phyloP scores from a whole-genome alignment of 2,113 vertebrate species.

The Passer domesticus region DNA sequence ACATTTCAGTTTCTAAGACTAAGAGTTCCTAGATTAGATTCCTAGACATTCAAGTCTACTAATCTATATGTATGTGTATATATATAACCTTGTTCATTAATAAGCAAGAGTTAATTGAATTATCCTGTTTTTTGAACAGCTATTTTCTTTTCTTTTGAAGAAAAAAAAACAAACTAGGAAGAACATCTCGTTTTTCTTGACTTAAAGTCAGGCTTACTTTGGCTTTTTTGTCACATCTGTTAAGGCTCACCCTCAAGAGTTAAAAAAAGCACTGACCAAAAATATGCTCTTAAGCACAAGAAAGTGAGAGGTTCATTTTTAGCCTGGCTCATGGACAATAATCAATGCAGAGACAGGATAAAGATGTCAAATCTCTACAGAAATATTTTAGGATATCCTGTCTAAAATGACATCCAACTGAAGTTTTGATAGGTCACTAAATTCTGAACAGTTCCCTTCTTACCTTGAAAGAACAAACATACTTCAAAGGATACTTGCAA shows the following conservation, averaged over 20 bases:
- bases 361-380: neutral
- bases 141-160: neutral
- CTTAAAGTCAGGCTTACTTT: neutral
- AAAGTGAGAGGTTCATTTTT: neutral
- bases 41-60: neutral
- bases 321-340: neutral
- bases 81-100: neutral
- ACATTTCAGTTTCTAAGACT: neutral
- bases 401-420: slow-evolving; percentile 4
- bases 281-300: neutral
- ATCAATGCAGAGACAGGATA: slow-evolving; percentile 1
- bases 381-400: slow-evolving; percentile 11
- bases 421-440: neutral
- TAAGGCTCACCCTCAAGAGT: neutral
- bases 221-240: neutral
- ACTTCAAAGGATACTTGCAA: slow-evolving; percentile 97
- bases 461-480: slow-evolving; percentile 14
- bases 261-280: neutral
- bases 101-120: neutral
- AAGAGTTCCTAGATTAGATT: neutral
- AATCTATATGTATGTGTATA: neutral
- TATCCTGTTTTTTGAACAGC: neutral
- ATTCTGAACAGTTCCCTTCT: neutral
- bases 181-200: neutral
- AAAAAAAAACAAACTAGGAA: neutral